A percentile compares a stretch with the other conserved stretches of the same genome.
Evolutionary conservation across 2,113 vertebrate genomes (phyloP).

Genomic region (Benitochromis conjunctus): DNA sequence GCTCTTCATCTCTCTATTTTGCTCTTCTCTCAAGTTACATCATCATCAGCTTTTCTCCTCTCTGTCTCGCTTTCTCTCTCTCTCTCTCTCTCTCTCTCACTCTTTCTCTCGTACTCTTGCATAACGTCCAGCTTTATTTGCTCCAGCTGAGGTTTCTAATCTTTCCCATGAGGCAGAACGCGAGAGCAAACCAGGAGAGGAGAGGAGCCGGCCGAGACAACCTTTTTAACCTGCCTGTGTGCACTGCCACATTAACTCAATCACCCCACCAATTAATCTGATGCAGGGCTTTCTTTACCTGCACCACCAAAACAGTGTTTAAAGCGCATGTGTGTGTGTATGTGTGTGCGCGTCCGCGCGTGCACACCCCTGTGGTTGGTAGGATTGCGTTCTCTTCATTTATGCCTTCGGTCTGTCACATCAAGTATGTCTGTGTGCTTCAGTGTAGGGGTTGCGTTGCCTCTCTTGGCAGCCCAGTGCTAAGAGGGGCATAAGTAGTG

Average conservation of each 20-base stretch:
- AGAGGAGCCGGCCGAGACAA: conserved; percentile 11
- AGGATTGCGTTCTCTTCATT: not conserved
- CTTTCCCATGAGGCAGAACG: conserved; percentile 62
- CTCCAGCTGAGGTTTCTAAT: conserved; percentile 72
- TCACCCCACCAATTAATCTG: conserved; percentile 51
- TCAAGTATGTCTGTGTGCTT: conserved; percentile 1
- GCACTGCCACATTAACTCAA: conserved; percentile 52
- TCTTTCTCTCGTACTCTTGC: conserved; percentile 61
- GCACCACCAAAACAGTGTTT: not conserved
- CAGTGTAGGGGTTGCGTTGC: conserved; percentile 3
- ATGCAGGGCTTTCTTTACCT: conserved; percentile 34
- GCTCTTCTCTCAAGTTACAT: conserved; percentile 60
- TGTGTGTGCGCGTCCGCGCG: not conserved
- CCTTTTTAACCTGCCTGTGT: conserved; percentile 46
- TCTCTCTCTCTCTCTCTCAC: not conserved
- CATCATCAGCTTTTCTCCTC: conserved; percentile 37
- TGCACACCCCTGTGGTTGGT: not conserved
- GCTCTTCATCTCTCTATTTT: conserved; percentile 33
- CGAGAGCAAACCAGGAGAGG: conserved; percentile 42
- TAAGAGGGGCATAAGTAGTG: conserved; percentile 22
- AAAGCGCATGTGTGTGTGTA: not conserved
- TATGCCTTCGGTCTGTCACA: not conserved
- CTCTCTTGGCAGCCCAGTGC: conserved; percentile 17
- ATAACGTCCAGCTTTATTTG: conserved; percentile 73
- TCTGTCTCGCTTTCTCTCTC: conserved; percentile 6